Evolutionary conservation across 2,888 invertebrate species (phyloP).

Genomic region (Platycnemis pennipes): DNA sequence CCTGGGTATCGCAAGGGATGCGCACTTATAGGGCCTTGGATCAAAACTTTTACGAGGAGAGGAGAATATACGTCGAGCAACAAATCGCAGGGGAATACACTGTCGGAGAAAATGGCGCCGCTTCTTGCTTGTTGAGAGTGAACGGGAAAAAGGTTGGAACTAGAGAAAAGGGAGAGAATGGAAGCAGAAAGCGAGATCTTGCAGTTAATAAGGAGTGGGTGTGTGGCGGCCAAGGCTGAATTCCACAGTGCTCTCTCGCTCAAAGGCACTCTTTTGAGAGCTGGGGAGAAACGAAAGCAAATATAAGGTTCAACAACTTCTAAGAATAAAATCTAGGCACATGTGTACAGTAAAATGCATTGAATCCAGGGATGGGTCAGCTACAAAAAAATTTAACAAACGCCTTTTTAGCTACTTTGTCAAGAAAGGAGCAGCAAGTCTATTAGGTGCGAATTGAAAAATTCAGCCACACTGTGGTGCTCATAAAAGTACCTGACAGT

Average conservation of each 20-base stretch:
- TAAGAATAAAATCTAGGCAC: too few relatives aligned
- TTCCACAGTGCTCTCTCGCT: background rate
- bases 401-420: too few relatives aligned
- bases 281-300: background rate
- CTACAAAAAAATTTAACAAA: too few relatives aligned
- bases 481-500: too few relatives aligned
- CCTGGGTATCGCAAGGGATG: background rate
- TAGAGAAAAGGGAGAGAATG: background rate
- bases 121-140: background rate
- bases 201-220: background rate
- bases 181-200: background rate
- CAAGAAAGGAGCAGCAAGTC: too few relatives aligned
- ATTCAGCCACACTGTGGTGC: too few relatives aligned
- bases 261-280: background rate
- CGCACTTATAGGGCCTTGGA: background rate
- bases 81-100: background rate
- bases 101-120: background rate
- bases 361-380: too few relatives aligned
- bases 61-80: background rate
- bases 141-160: background rate
- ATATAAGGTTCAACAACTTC: too few relatives aligned
- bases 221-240: background rate
- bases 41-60: conserved; percentile 5
- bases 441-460: too few relatives aligned
- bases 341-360: too few relatives aligned